Conservation (phyloP, 1,140 invertebrate species). For the Diploscapter pachys region DNA sequence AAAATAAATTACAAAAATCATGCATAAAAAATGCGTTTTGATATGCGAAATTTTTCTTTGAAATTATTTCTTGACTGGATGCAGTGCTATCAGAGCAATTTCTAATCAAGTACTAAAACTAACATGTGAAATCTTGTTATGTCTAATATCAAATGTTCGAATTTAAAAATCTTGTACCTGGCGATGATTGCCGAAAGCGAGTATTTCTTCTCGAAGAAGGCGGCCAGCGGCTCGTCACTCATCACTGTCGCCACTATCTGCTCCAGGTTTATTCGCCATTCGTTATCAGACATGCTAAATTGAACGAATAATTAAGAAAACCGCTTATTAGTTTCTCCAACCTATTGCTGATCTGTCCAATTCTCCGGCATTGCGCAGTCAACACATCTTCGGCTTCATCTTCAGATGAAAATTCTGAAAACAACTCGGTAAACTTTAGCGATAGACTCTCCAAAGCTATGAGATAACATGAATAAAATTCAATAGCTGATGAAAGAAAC, state of each 20-base stretch:
- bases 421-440: constrained; percentile 31
- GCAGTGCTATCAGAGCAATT: too few species aligned
- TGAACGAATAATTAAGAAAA: constrained; percentile 1
- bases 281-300: constrained; percentile 47
- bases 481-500: not conserved
- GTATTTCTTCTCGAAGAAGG: constrained; percentile 70
- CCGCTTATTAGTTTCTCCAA: not conserved
- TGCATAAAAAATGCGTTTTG: too few species aligned
- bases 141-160: too few species aligned
- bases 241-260: constrained; percentile 81
- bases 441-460: not conserved
- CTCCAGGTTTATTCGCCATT: constrained; percentile 64
- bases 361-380: constrained; percentile 2
- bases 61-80: too few species aligned
- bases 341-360: constrained; percentile 15
- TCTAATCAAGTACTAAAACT: too few species aligned
- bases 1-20: too few species aligned
- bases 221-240: constrained; percentile 72
- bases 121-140: too few species aligned
- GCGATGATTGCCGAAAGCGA: constrained; percentile 35
- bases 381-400: too few species aligned
- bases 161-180: constrained; percentile 7
- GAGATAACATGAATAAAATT: too few species aligned
- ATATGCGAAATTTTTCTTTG: too few species aligned
- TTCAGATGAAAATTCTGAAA: constrained; percentile 45